Conservation (phyloP, 2,888 invertebrate genomes). For the Nipponacmea schrenckii region DNA sequence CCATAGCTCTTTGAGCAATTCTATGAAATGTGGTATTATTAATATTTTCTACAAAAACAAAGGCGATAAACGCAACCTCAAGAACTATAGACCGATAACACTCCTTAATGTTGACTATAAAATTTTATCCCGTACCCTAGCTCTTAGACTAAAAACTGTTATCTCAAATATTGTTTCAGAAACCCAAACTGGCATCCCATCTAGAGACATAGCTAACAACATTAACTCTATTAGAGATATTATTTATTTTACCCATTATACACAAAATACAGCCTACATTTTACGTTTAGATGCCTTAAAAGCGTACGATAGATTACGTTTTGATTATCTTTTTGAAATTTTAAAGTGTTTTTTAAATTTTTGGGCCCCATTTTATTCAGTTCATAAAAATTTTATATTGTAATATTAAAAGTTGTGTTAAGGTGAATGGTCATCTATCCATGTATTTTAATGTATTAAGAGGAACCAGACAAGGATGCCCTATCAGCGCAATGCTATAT, state of each 20-base stretch:
- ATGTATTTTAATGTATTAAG: neutral
- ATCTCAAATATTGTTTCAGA: neutral
- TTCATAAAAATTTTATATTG: neutral
- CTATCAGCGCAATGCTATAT: neutral
- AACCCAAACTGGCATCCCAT: neutral
- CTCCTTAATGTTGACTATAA: neutral
- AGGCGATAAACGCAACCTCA: neutral
- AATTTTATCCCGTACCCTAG: neutral
- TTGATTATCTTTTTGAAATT: neutral
- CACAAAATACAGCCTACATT: neutral
- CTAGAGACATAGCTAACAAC: neutral
- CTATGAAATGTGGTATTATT: neutral
- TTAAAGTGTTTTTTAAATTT: neutral
- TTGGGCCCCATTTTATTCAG: neutral
- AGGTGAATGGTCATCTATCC: neutral
- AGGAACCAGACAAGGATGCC: neutral
- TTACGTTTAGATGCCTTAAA: neutral
- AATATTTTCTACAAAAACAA: neutral
- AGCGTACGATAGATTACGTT: neutral
- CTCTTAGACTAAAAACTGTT: neutral
- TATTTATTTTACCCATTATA: neutral
- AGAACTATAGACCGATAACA: neutral
- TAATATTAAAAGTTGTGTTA: neutral
- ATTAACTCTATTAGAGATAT: neutral
- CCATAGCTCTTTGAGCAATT: neutral